Percentiles rank a stretch among this genome's conserved stretches.
Conservation (phyloP, 2,888 invertebrate species). For the Esperia sulphurella region DNA sequence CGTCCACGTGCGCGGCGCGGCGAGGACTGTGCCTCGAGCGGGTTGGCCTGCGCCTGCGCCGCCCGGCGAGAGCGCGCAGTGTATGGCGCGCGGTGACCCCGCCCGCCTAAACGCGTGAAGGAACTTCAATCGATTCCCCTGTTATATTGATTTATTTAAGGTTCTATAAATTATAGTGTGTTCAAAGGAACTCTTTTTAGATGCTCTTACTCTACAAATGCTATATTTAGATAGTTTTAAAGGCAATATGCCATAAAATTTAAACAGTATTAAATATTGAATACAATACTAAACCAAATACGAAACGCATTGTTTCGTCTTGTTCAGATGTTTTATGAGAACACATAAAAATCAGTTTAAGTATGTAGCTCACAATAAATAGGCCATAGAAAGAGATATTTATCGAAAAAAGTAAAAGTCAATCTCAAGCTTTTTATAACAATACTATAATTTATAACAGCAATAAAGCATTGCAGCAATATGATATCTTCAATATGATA, state of each 20-base stretch:
- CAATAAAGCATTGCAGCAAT: slow-evolving; percentile 27
- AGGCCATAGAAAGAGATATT: slow-evolving; percentile 27
- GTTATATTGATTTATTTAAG: no score
- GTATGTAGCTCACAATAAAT: slow-evolving; percentile 20
- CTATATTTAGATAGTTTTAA: no score
- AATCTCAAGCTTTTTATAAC: slow-evolving; percentile 23
- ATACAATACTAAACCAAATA: slow-evolving; percentile 5
- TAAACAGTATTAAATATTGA: neutral
- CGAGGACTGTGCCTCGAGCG: slow-evolving; percentile 33
- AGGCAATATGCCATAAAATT: no score
- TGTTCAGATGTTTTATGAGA: slow-evolving; percentile 18
- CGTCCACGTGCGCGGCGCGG: slow-evolving; percentile 39
- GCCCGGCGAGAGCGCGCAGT: neutral
- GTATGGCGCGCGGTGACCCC: neutral
- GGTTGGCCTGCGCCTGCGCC: slow-evolving; percentile 20
- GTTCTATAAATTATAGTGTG: neutral
- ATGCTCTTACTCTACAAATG: neutral
- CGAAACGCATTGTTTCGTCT: slow-evolving; percentile 9
- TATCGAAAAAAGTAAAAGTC: slow-evolving; percentile 34
- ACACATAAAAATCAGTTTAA: slow-evolving; percentile 12
- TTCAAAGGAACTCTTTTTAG: neutral
- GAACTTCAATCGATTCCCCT: neutral
- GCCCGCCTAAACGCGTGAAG: neutral
- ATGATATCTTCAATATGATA: slow-evolving; percentile 35
- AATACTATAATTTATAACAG: slow-evolving; percentile 35